Conservation (phyloP, 2,113 vertebrate species). For the Neolamprologus tretocephalus region DNA sequence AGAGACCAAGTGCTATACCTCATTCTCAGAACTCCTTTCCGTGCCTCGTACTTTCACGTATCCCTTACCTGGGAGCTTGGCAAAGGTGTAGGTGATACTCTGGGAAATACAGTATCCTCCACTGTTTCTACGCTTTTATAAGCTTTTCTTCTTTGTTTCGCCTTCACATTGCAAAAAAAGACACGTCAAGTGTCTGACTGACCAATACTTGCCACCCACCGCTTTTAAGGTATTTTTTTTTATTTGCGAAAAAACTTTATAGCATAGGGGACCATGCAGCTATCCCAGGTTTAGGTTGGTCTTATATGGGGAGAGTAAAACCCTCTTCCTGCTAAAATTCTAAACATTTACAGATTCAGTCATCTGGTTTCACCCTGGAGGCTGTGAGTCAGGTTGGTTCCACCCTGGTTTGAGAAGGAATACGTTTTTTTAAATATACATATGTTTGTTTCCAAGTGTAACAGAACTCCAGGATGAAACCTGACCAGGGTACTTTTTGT, state of each 20-base stretch:
- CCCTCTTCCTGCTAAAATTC: background rate
- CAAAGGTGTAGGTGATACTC: constrained; percentile 59
- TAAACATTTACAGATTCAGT: constrained; percentile 27
- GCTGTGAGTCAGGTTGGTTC: background rate
- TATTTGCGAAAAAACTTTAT: constrained; percentile 26
- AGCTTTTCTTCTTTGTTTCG: constrained; percentile 18
- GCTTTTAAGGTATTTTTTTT: constrained; percentile 51
- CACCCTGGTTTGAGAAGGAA: constrained; percentile 35
- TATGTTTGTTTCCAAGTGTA: constrained; percentile 12
- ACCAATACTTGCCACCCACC: constrained; percentile 66
- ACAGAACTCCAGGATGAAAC: constrained; percentile 47
- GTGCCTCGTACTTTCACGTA: constrained; percentile 60
- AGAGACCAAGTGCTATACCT: constrained; percentile 64
- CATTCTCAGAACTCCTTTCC: constrained; percentile 61
- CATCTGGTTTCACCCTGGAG: constrained; percentile 45
- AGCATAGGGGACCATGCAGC: background rate
- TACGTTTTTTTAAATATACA: background rate
- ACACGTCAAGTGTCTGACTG: constrained; percentile 62
- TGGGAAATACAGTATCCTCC: constrained; percentile 57
- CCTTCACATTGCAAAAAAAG: constrained; percentile 13
- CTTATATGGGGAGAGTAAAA: background rate
- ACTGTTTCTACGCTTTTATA: constrained; percentile 19
- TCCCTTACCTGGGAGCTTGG: constrained; percentile 53
- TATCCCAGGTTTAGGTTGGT: background rate
- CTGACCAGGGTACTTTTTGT: background rate